These are phyloP conservation scores for Philotrypesis tridentata DNA, from an alignment of 1,140 invertebrate species.

Conservation along the genomic window DNA sequence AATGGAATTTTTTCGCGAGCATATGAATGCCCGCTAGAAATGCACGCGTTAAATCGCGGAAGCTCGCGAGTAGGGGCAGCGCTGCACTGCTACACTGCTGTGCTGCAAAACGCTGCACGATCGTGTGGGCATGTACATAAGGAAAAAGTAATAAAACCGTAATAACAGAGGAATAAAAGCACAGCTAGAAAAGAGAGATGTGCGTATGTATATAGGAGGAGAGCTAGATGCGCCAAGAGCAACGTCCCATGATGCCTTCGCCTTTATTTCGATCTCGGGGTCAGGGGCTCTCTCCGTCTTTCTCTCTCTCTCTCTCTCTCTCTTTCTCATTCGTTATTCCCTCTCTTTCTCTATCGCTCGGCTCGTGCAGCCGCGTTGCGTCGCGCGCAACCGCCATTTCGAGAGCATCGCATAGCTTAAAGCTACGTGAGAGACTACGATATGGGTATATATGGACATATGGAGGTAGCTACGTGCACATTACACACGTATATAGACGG, in stretches of 20 bases:
- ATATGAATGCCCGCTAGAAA: neutral
- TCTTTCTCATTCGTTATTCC: neutral
- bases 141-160: neutral
- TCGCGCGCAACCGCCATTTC: constrained; percentile 44
- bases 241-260: constrained; percentile 39
- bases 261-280: constrained; percentile 48
- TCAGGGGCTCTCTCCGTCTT: constrained; percentile 29
- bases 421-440: neutral
- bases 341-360: neutral
- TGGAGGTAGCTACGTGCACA: too few species aligned
- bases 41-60: too few species aligned
- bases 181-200: neutral
- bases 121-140: too few species aligned
- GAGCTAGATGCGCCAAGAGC: constrained; percentile 28
- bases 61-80: too few species aligned
- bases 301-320: neutral
- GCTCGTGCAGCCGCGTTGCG: neutral
- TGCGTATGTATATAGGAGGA: neutral
- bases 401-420: constrained; percentile 9
- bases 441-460: neutral
- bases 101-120: too few species aligned
- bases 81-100: too few species aligned
- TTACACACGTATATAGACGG: neutral
- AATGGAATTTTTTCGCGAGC: neutral
- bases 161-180: neutral